Conservation (phyloP, 2,888 invertebrate genomes). For the Dorcus parallelipipedus region DNA sequence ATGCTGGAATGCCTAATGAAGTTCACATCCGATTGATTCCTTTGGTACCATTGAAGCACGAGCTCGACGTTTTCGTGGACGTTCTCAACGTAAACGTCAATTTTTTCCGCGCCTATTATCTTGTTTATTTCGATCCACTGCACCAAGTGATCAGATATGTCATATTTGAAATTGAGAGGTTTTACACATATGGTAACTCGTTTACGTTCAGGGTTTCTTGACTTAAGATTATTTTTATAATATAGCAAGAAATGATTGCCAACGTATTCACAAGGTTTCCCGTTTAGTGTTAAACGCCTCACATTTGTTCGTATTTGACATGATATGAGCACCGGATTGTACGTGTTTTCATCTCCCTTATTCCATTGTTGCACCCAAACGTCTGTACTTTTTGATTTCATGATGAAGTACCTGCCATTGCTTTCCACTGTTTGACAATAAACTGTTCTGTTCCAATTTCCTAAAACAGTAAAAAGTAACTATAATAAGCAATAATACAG, state of each 20-base stretch:
- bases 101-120: constrained; percentile 63
- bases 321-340: constrained; percentile 60
- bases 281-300: constrained; percentile 52
- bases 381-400: constrained; percentile 54
- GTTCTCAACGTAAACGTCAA: constrained; percentile 64
- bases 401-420: constrained; percentile 31
- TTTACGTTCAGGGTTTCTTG: not conserved
- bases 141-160: constrained; percentile 59
- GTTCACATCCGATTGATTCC: constrained; percentile 1
- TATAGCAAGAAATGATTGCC: too few species aligned
- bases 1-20: too few species aligned
- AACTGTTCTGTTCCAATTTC: constrained; percentile 45
- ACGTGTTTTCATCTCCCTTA: constrained; percentile 46
- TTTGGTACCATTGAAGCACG: constrained; percentile 57
- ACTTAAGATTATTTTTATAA: constrained; percentile 21
- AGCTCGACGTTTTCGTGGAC: constrained; percentile 55
- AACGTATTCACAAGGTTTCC: constrained; percentile 47
- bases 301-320: constrained; percentile 58
- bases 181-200: constrained; percentile 66
- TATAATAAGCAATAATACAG: too few species aligned
- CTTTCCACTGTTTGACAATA: constrained; percentile 56
- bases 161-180: constrained; percentile 63
- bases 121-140: constrained; percentile 71
- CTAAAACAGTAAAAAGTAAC: constrained; percentile 34
- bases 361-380: constrained; percentile 67